A percentile compares a stretch with the other conserved stretches of the same genome.
phyloP scores from a whole-genome alignment of 2,113 vertebrate genomes.

The Xiphophorus maculatus region DNA sequence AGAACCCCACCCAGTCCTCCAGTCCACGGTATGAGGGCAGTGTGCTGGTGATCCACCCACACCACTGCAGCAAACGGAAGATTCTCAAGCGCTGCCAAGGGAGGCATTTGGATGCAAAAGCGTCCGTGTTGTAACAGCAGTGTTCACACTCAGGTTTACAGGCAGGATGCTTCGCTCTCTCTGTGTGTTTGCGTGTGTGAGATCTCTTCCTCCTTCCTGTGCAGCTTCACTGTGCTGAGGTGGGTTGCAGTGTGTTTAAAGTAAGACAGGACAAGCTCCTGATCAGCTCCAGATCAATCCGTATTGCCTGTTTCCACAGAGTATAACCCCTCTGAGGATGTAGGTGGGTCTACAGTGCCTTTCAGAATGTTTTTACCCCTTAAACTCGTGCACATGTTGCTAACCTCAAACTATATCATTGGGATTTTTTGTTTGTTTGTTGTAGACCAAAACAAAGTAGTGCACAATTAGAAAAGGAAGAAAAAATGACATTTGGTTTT shows the following conservation, averaged over 20 bases:
- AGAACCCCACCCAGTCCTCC: slow-evolving; percentile 51
- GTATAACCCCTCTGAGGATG: neutral
- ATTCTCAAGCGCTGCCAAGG: slow-evolving; percentile 5
- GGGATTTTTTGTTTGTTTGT: too few relatives aligned
- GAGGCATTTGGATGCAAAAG: slow-evolving; percentile 2
- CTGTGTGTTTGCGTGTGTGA: neutral
- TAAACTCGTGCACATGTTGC: neutral
- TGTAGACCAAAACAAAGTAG: too few relatives aligned
- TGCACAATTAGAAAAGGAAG: too few relatives aligned
- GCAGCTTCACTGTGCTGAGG: neutral
- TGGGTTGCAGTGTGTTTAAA: neutral
- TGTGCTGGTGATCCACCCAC: slow-evolving; percentile 29
- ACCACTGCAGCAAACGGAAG: slow-evolving; percentile 29
- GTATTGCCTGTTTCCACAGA: too few relatives aligned
- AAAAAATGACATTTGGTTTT: too few relatives aligned
- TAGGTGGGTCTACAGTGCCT: too few relatives aligned
- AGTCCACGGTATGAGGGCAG: slow-evolving; percentile 12
- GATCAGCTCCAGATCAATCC: neutral
- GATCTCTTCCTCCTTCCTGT: neutral
- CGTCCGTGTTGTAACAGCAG: neutral
- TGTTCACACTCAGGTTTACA: neutral
- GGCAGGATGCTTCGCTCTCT: neutral
- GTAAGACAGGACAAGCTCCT: neutral
- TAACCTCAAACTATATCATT: neutral
- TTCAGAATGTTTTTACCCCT: neutral